These are phyloP conservation scores for Hydractinia echinata DNA, from an alignment of 30 jellyfish, hydroid and myxozoan species.

Conservation along the genomic window DNA sequence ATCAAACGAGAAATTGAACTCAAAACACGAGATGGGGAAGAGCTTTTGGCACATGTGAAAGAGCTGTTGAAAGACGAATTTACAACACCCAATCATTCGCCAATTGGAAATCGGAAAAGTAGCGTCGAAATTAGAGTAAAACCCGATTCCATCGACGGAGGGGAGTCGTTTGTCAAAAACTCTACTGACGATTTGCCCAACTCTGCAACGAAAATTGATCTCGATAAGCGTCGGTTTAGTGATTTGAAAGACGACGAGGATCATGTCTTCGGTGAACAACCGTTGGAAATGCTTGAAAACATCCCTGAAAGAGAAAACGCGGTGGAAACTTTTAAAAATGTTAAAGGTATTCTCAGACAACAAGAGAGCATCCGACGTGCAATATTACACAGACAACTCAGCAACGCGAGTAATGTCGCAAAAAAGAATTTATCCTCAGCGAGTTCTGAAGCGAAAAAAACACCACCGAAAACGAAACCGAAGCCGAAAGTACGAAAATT, in stretches of 20 bases:
- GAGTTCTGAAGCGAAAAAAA: background rate
- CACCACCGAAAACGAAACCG: conserved; percentile 40
- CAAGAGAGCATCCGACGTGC: conserved; percentile 47
- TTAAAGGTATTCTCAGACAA: conserved; percentile 41
- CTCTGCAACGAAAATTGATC: conserved; percentile 17
- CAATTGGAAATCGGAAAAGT: background rate
- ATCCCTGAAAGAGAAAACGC: conserved; percentile 43
- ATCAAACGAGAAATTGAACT: conserved; percentile 3
- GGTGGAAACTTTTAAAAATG: conserved; percentile 33
- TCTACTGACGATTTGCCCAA: conserved; percentile 49
- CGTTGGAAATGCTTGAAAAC: conserved; percentile 29
- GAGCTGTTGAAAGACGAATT: background rate
- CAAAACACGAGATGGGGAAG: background rate
- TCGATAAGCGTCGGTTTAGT: conserved; percentile 7
- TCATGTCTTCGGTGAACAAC: conserved; percentile 20
- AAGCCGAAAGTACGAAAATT: conserved; percentile 25
- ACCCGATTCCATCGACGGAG: conserved; percentile 36
- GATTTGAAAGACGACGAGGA: conserved; percentile 30
- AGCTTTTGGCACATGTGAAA: background rate
- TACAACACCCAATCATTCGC: conserved; percentile 5
- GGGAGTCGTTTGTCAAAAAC: conserved; percentile 32
- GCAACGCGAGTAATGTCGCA: background rate
- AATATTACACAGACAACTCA: conserved; percentile 24
- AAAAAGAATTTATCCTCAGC: background rate
- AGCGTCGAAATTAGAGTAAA: background rate